These are phyloP conservation scores for Hartigia nigra DNA, from an alignment of 2,888 invertebrate species.

Conservation along the genomic window DNA sequence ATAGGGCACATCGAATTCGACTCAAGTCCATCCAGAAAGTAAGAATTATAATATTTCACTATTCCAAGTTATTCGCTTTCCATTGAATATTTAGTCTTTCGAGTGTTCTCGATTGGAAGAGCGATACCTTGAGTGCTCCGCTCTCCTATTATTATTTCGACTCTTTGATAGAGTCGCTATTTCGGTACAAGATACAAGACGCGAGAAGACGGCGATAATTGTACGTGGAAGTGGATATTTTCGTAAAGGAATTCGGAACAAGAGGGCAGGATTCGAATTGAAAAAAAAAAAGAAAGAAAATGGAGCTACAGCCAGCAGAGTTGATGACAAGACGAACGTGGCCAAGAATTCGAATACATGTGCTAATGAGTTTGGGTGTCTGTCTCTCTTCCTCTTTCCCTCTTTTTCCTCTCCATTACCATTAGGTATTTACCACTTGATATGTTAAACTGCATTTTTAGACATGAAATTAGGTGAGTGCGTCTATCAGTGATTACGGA, in stretches of 20 bases:
- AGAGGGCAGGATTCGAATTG: background rate
- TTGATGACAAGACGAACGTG: constrained; percentile 35
- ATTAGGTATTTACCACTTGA: background rate
- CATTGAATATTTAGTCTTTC: background rate
- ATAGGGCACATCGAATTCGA: background rate
- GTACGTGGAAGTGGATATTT: constrained; percentile 26
- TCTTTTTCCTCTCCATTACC: constrained; percentile 1
- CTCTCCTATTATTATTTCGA: background rate
- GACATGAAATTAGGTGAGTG: background rate
- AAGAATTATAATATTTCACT: background rate
- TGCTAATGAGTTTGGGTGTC: constrained; percentile 34
- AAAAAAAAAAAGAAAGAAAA: background rate
- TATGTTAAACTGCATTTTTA: background rate
- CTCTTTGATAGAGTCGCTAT: background rate
- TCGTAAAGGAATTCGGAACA: constrained; percentile 32
- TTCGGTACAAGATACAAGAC: background rate
- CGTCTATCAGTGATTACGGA: background rate
- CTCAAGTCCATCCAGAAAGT: background rate
- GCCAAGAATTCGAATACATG: constrained; percentile 38
- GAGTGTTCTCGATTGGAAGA: background rate
- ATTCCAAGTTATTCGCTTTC: background rate
- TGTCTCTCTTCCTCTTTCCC: background rate
- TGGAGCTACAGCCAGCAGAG: constrained; percentile 9
- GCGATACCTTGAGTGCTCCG: background rate
- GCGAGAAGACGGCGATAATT: background rate